phyloP scores from a whole-genome alignment of 2,888 invertebrate genomes.

The Emmelina monodactyla region DNA sequence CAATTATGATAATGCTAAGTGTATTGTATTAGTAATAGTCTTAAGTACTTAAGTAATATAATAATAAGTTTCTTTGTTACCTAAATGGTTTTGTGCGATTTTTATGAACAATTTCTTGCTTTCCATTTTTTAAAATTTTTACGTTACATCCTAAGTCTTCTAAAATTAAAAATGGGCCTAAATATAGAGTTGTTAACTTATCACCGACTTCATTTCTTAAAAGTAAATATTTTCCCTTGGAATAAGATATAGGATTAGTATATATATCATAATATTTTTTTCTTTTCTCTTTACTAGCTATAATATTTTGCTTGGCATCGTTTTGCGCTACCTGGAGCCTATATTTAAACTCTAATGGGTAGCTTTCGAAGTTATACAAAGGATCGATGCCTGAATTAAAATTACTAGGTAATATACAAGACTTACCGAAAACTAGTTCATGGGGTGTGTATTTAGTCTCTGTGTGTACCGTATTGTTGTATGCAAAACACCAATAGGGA shows the following conservation, averaged over 20 bases:
- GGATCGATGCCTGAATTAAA: slow-evolving; percentile 3
- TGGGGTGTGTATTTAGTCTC: slow-evolving; percentile 5
- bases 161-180: too few species aligned
- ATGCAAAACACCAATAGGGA: slow-evolving; percentile 5
- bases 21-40: too few species aligned
- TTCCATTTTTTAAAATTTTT: too few species aligned
- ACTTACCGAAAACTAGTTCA: slow-evolving; percentile 14
- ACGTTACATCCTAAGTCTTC: too few species aligned
- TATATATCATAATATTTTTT: slow-evolving; percentile 10
- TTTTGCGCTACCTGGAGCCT: slow-evolving; percentile 6
- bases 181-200: too few species aligned
- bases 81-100: too few species aligned
- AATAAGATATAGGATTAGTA: slow-evolving; percentile 8
- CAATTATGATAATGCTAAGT: too few species aligned
- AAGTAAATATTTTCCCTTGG: too few species aligned
- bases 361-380: slow-evolving; percentile 7
- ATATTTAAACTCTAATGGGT: slow-evolving; percentile 4
- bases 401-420: slow-evolving; percentile 3
- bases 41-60: too few species aligned
- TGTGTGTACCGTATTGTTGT: slow-evolving; percentile 5
- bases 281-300: slow-evolving; percentile 8
- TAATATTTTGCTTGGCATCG: slow-evolving; percentile 7
- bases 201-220: too few species aligned
- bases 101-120: too few species aligned
- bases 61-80: too few species aligned